Evolutionary conservation across 1,140 invertebrate species (phyloP).

Genomic region (Pogonomyrmex barbatus): DNA sequence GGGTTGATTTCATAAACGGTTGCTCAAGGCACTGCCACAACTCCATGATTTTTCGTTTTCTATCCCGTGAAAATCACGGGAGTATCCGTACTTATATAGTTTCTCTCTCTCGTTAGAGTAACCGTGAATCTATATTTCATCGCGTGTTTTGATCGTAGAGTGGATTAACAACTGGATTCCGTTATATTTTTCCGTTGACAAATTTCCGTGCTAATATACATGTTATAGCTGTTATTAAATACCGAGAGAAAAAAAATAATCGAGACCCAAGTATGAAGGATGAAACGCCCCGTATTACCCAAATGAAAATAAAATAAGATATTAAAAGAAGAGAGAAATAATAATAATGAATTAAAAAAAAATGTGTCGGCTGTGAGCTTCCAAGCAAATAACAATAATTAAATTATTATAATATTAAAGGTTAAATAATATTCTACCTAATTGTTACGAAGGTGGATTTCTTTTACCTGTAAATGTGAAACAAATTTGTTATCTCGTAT

Average conservation of each 20-base stretch:
- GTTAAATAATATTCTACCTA: constrained; percentile 84
- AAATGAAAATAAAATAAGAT: constrained; percentile 80
- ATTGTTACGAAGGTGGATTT: constrained; percentile 84
- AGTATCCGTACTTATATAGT: constrained; percentile 76
- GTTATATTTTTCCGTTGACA: constrained; percentile 62
- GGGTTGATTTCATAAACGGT: constrained; percentile 83
- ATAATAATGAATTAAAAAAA: constrained; percentile 83
- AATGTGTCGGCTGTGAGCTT: constrained; percentile 86
- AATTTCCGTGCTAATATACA: constrained; percentile 69
- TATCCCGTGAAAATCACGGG: constrained; percentile 51
- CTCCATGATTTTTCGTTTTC: constrained; percentile 74
- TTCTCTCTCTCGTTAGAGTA: constrained; percentile 73
- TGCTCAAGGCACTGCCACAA: constrained; percentile 86
- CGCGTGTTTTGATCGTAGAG: constrained; percentile 57
- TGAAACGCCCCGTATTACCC: constrained; percentile 78
- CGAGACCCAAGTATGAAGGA: constrained; percentile 63
- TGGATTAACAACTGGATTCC: constrained; percentile 46
- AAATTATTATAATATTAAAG: constrained; percentile 86
- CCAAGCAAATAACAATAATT: constrained; percentile 87
- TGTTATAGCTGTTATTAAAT: constrained; percentile 66
- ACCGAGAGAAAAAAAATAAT: constrained; percentile 65
- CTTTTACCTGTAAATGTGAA: constrained; percentile 81
- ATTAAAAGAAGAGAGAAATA: constrained; percentile 76
- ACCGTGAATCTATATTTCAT: constrained; percentile 68
- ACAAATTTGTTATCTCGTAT: constrained; percentile 83